Conservation (phyloP, 2,888 invertebrate species). For the Latrodectus hesperus region DNA sequence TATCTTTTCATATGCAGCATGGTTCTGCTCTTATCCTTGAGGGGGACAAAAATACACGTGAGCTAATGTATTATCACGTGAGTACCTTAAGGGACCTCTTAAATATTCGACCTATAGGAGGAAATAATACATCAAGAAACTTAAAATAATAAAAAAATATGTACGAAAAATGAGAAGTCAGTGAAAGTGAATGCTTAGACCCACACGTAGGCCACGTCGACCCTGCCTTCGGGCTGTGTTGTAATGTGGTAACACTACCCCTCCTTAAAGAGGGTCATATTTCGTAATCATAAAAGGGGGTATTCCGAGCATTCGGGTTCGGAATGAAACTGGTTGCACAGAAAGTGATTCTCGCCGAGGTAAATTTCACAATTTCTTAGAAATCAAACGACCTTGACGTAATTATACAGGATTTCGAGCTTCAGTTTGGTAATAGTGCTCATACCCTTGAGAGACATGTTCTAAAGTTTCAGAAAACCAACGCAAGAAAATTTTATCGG, state of each 20-base stretch:
- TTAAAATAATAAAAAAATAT: slow-evolving; percentile 1
- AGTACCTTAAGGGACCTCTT: not conserved
- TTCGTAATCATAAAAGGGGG: slow-evolving; percentile 25
- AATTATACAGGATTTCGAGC: not conserved
- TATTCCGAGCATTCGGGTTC: slow-evolving; percentile 2
- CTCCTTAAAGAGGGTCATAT: slow-evolving; percentile 7
- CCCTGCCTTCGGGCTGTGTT: not conserved
- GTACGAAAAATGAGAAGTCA: not conserved
- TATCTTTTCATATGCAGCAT: too few species aligned
- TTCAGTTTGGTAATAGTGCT: too few species aligned
- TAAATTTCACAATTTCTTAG: not conserved
- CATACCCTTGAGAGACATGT: too few species aligned
- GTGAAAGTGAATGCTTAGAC: slow-evolving; percentile 28
- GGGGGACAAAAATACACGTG: not conserved
- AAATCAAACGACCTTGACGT: not conserved
- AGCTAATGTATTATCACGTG: not conserved
- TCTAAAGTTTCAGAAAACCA: too few species aligned
- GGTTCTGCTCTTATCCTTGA: not conserved
- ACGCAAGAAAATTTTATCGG: too few species aligned
- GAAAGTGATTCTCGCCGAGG: not conserved
- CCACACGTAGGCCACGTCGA: slow-evolving; percentile 6
- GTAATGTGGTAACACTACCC: not conserved
- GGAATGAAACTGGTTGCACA: not conserved
- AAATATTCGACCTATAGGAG: slow-evolving; percentile 17
- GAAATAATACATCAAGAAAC: slow-evolving; percentile 12